Conservation (phyloP, 2,797 vertebrate genomes). For the Malacoraja senta region DNA sequence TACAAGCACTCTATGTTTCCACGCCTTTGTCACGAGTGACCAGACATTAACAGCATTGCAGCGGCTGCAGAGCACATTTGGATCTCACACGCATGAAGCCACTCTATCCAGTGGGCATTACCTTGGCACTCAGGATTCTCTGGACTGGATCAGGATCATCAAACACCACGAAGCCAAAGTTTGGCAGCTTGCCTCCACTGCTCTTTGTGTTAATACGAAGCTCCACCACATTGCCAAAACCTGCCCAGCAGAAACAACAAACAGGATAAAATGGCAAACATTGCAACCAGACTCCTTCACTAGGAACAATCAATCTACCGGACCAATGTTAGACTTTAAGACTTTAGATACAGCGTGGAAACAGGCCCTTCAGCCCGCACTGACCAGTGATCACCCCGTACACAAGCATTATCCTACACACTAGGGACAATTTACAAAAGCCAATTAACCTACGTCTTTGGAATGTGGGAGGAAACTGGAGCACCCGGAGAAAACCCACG, state of each 20-base stretch:
- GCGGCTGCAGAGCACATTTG: no score
- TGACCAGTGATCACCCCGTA: no score
- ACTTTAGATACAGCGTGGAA: no score
- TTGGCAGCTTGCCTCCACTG: conserved; percentile 89
- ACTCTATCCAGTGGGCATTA: conserved; percentile 48
- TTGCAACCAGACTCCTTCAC: not conserved
- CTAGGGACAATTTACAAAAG: no score
- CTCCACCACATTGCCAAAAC: conserved; percentile 89
- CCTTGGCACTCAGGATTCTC: conserved; percentile 91
- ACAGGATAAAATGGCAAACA: not conserved
- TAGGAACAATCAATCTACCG: not conserved
- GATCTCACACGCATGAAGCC: no score
- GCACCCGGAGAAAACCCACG: no score
- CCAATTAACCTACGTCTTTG: no score
- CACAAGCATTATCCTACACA: no score
- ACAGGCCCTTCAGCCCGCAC: no score
- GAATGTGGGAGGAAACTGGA: no score
- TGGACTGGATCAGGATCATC: conserved; percentile 92
- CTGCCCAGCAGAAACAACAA: conserved; percentile 54
- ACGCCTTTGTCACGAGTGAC: not conserved
- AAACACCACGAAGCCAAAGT: conserved; percentile 97
- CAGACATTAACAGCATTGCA: not conserved
- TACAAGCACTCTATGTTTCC: no score
- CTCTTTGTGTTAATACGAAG: conserved; percentile 96
- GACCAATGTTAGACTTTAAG: no score